Evolutionary conservation across 2,113 vertebrate genomes (phyloP).

Genomic region (Elanoides forficatus): DNA sequence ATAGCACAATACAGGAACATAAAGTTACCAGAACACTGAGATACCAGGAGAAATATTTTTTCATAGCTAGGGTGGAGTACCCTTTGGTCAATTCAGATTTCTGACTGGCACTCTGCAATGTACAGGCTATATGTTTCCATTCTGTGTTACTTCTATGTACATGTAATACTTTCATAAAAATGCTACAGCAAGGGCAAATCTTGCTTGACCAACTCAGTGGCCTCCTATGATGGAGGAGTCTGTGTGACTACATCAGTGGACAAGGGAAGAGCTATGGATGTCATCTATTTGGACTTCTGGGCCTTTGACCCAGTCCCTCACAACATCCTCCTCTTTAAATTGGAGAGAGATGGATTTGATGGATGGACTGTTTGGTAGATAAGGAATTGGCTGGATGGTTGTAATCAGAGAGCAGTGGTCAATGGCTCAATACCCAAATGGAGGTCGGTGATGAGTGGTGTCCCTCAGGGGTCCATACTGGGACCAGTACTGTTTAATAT

Average conservation of each 20-base stretch:
- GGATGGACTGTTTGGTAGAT: background rate
- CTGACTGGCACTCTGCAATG: background rate
- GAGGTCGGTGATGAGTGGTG: background rate
- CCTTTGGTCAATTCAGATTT: background rate
- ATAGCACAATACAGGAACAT: background rate
- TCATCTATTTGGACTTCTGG: background rate
- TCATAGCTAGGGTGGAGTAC: background rate
- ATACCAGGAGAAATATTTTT: background rate
- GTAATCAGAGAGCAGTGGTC: background rate
- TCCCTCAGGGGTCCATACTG: background rate
- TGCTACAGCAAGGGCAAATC: background rate
- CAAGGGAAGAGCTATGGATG: background rate
- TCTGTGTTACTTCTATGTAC: background rate
- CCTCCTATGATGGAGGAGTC: background rate
- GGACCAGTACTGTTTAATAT: background rate
- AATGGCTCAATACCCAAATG: background rate
- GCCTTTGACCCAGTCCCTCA: background rate
- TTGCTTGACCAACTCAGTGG: background rate
- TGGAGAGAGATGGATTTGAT: background rate
- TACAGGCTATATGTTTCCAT: background rate
- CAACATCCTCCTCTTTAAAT: background rate
- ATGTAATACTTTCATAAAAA: background rate
- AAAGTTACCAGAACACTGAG: background rate
- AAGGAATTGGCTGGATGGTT: background rate
- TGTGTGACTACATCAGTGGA: too few species aligned